Conservation (phyloP, 2,797 vertebrate genomes). For the Echeneis naucrates region DNA sequence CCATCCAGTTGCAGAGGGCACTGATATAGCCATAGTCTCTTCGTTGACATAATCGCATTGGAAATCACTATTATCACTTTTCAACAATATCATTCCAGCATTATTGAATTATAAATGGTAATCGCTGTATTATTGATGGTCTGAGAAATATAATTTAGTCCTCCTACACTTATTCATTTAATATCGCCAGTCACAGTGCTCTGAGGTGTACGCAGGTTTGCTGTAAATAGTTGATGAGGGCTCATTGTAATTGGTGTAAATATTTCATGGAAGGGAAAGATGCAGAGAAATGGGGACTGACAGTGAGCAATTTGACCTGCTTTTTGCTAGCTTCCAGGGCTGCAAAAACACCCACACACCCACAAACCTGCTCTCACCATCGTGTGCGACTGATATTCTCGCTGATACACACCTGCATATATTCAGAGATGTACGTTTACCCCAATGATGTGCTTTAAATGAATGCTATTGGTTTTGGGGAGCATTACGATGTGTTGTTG, state of each 20-base stretch:
- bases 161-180: conserved; percentile 49
- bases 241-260: conserved; percentile 72
- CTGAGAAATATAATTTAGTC: conserved; percentile 38
- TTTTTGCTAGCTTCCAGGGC: conserved; percentile 37
- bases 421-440: conserved; percentile 14
- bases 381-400: conserved; percentile 16
- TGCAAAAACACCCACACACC: background rate
- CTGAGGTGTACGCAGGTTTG: conserved; percentile 51
- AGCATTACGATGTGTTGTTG: conserved; percentile 32
- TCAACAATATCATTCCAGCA: too few species aligned
- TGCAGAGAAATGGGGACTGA: conserved; percentile 44
- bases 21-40: background rate
- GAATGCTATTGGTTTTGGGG: conserved; percentile 40
- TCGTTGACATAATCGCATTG: conserved; percentile 16
- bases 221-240: conserved; percentile 70
- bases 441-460: conserved; percentile 53
- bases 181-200: conserved; percentile 30
- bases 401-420: conserved; percentile 13
- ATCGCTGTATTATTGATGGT: conserved; percentile 44
- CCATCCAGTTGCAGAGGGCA: background rate
- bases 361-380: conserved; percentile 2
- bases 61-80: background rate
- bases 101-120: conserved; percentile 39
- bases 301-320: conserved; percentile 48
- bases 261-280: conserved; percentile 63